Evolutionary conservation across 2,113 vertebrate species (phyloP).

Genomic region (Camelus dromedarius): DNA sequence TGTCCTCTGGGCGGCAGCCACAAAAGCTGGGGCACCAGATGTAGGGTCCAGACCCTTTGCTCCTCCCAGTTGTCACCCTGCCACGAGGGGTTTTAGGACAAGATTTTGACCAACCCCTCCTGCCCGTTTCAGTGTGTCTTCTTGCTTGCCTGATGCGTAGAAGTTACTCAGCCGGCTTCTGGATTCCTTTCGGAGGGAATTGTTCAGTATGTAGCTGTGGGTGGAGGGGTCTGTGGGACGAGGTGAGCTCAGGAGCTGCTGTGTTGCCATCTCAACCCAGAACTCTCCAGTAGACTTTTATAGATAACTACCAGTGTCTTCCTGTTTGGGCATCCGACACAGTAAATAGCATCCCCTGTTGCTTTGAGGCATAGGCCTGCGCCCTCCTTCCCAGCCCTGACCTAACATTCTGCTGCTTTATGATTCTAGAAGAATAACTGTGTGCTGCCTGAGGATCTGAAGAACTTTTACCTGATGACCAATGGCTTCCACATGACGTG

Average conservation of each 20-base stretch:
- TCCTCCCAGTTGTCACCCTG: not conserved
- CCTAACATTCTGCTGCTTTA: slow-evolving; percentile 18
- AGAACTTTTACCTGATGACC: slow-evolving; percentile 96
- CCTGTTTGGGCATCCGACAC: not conserved
- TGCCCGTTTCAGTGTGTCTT: not conserved
- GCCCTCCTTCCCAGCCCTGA: not conserved
- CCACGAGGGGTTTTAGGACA: not conserved
- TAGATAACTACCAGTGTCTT: not conserved
- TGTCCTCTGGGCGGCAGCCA: not conserved
- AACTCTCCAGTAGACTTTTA: not conserved
- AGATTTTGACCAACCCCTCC: not conserved
- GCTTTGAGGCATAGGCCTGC: not conserved
- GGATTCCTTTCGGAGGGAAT: not conserved
- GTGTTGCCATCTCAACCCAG: not conserved
- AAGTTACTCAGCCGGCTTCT: not conserved
- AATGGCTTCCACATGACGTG: slow-evolving; percentile 97
- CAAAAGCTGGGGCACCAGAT: not conserved
- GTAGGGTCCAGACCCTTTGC: not conserved
- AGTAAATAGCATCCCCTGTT: not conserved
- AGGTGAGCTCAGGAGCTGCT: not conserved
- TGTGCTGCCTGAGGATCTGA: slow-evolving; percentile 94
- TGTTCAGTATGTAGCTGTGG: not conserved
- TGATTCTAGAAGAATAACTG: slow-evolving; percentile 94
- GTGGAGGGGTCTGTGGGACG: not conserved
- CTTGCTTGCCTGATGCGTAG: not conserved